phyloP scores from a whole-genome alignment of 2,888 invertebrate species.

The Neria commutata region DNA sequence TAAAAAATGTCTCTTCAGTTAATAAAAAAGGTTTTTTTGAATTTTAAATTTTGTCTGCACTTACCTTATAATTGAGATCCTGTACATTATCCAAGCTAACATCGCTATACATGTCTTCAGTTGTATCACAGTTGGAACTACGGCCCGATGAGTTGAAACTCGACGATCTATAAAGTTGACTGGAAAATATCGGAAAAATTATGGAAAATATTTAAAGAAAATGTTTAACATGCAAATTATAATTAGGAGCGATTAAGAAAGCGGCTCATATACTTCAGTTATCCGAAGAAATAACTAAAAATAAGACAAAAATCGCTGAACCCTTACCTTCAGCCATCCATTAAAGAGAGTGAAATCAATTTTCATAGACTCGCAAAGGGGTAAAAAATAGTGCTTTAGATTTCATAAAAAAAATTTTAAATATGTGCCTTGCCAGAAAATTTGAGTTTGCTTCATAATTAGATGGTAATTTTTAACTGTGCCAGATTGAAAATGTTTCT shows the following conservation, averaged over 20 bases:
- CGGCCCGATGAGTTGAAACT: slow-evolving; percentile 92
- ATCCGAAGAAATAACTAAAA: neutral
- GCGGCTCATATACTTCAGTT: neutral
- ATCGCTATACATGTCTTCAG: slow-evolving; percentile 95
- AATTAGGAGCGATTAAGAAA: neutral
- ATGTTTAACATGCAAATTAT: neutral
- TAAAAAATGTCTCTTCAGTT: neutral
- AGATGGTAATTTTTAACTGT: too few species aligned
- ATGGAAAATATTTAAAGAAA: slow-evolving; percentile 8
- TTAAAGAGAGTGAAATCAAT: too few species aligned
- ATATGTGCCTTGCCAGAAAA: too few species aligned
- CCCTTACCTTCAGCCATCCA: too few species aligned
- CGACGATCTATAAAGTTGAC: slow-evolving; percentile 90
- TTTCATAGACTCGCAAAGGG: too few species aligned
- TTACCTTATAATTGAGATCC: slow-evolving; percentile 91
- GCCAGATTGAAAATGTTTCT: too few species aligned
- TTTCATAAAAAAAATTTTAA: too few species aligned
- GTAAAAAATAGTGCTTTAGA: too few species aligned
- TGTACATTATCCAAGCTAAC: slow-evolving; percentile 91
- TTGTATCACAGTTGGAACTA: slow-evolving; percentile 89
- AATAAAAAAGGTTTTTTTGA: neutral
- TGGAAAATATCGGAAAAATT: slow-evolving; percentile 63
- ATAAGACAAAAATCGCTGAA: too few species aligned
- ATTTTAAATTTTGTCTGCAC: slow-evolving; percentile 29
- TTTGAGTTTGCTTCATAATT: too few species aligned